Base-by-base conservation (phyloP, 1,140 invertebrate genomes). In the Thalassaphorura encarpata region DNA sequence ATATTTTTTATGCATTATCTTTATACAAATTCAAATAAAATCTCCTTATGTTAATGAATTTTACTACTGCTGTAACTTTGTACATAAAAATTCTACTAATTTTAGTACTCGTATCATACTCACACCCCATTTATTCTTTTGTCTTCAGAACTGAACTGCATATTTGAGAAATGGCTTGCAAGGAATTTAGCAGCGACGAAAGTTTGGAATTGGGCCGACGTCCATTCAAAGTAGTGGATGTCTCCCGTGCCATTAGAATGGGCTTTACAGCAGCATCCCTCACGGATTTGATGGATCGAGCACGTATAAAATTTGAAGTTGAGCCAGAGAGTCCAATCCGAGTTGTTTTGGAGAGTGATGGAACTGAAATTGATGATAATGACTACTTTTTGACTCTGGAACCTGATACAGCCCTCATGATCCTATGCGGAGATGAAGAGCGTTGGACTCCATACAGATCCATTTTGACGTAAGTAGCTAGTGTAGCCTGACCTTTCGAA, bases 331-430 rank as follows among this genome's bases (percentile, higher is more conserved):
- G 78, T 52, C 73, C 77, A 64, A 72, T 85, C n/a, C 85, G 82
- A 47, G 79, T 87, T 39, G 83, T 88, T 28, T 71, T 90, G 57
- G 87, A 90, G 68, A 80, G 78, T 54, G 87, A 90, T 72, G 87
- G 78, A 68, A 90, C 87, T 1, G 87, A 89, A 76, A 84, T 90
- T 31, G 87, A 90, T 63, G 86, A 88, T 66, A 85, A 89, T 69
- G 86, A 89, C 68, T 89, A 89, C 70, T 89, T 89, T 69, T 82
- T 80, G 31, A 89, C 85, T 1, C 72, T 89, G 48, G 85, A 89
- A 66, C 81, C 79, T 56, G 85, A 89, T 66, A 87, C 85, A 6
- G 82, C 78, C 66, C 73, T 90, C 59, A 89, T 90, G 82, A 76
- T 87, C 6, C 75, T 89, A 23, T 47, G 49, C 18, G 78, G 79